Evolutionary conservation across 1,140 invertebrate species (phyloP).

Genomic region (Zaprionus gabonicus): DNA sequence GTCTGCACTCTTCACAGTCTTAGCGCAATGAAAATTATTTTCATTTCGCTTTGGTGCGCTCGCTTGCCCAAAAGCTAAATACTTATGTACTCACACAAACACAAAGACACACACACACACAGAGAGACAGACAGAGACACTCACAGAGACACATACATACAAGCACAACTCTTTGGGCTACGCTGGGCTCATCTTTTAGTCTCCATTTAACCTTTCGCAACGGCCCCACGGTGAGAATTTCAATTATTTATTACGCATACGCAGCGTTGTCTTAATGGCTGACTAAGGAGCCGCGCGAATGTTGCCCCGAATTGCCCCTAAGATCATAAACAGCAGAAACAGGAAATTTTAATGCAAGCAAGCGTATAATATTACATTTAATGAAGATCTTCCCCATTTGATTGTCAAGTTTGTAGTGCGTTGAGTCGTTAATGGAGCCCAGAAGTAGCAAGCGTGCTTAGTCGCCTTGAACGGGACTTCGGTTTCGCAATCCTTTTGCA

Average conservation of each 20-base stretch:
- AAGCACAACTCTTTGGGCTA: slow-evolving; percentile 39
- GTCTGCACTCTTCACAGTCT: slow-evolving; percentile 18
- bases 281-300: slow-evolving; percentile 37
- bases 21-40: slow-evolving; percentile 77
- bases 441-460: background rate
- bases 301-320: slow-evolving; percentile 29
- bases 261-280: slow-evolving; percentile 73
- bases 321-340: slow-evolving; percentile 37
- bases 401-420: slow-evolving; percentile 17
- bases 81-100: slow-evolving; percentile 10
- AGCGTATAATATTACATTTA: slow-evolving; percentile 34
- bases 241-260: slow-evolving; percentile 80
- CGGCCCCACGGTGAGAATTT: slow-evolving; percentile 65
- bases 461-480: background rate
- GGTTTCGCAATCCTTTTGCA: background rate
- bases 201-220: slow-evolving; percentile 57
- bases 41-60: slow-evolving; percentile 78
- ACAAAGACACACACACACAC: background rate
- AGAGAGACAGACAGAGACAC: slow-evolving; percentile 21
- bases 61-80: slow-evolving; percentile 76
- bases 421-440: background rate
- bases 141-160: slow-evolving; percentile 6
- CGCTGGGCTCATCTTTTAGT: slow-evolving; percentile 23
- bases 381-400: slow-evolving; percentile 26
- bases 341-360: slow-evolving; percentile 42